Evolutionary conservation across 2,797 vertebrate species (phyloP).

Genomic region (Cirrhinus mrigala): DNA sequence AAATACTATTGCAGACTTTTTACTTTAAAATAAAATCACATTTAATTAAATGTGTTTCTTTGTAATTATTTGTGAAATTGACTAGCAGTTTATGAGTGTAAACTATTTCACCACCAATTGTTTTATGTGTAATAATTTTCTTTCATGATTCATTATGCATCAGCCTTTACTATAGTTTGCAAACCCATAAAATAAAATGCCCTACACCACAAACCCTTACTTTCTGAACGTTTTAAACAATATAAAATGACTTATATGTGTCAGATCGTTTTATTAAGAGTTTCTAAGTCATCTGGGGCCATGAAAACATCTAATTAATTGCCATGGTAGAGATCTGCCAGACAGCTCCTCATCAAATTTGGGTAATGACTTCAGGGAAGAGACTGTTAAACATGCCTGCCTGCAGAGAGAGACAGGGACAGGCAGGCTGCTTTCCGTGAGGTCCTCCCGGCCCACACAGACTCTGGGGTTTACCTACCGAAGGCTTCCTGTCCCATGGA

Average conservation of each 20-base stretch:
- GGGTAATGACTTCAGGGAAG: slow-evolving; percentile 66
- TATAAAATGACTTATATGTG: not conserved
- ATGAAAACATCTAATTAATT: slow-evolving; percentile 67
- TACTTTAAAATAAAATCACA: no score
- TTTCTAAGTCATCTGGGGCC: slow-evolving; percentile 5
- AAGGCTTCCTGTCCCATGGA: slow-evolving; percentile 23
- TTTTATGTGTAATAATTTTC: not conserved
- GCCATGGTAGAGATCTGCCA: slow-evolving; percentile 48
- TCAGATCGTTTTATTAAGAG: not conserved
- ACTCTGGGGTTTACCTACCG: slow-evolving; percentile 64
- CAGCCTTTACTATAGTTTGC: not conserved
- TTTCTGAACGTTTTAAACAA: not conserved
- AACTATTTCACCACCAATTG: not conserved
- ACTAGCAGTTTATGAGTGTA: not conserved
- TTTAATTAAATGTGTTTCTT: not conserved
- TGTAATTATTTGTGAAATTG: no score
- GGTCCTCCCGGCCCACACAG: slow-evolving; percentile 71
- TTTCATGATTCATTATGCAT: not conserved
- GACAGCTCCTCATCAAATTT: slow-evolving; percentile 58
- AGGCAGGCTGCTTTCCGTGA: slow-evolving; percentile 54
- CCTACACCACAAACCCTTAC: not conserved
- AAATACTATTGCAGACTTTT: no score
- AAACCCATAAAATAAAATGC: not conserved
- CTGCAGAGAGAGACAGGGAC: slow-evolving; percentile 63
- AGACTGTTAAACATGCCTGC: slow-evolving; percentile 70